Evolutionary conservation across 2,888 invertebrate genomes (phyloP).

Genomic region (Myathropa florea): DNA sequence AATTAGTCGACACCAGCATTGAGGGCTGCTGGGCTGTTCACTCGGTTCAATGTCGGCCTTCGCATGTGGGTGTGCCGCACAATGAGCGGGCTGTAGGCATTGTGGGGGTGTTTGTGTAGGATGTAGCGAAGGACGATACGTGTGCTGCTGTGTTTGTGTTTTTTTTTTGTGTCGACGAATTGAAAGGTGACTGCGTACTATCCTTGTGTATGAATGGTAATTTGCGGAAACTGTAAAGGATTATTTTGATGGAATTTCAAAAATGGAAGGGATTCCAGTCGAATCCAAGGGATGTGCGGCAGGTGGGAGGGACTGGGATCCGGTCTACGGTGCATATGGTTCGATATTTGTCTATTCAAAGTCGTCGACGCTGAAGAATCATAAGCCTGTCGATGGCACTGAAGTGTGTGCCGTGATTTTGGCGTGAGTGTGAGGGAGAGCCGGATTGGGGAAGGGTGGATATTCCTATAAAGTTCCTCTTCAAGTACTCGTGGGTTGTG

Average conservation of each 20-base stretch:
- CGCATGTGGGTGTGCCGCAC: neutral
- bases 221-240: neutral
- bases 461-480: too few relatives aligned
- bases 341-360: neutral
- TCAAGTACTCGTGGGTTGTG: too few relatives aligned
- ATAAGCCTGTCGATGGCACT: neutral
- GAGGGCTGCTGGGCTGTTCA: neutral
- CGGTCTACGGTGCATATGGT: neutral
- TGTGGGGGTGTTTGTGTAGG: neutral
- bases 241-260: neutral
- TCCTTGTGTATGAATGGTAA: neutral
- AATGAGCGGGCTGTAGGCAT: neutral
- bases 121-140: neutral
- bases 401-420: neutral
- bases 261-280: neutral
- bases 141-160: neutral
- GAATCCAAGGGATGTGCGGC: neutral
- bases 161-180: neutral
- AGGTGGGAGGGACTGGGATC: neutral
- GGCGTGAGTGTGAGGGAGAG: too few relatives aligned
- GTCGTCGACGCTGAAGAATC: neutral
- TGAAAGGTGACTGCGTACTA: neutral
- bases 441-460: too few relatives aligned
- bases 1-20: conserved; percentile 19
- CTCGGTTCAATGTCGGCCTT: neutral